Evolutionary conservation across 2,797 vertebrate genomes (phyloP).

Genomic region (Helarctos malayanus): DNA sequence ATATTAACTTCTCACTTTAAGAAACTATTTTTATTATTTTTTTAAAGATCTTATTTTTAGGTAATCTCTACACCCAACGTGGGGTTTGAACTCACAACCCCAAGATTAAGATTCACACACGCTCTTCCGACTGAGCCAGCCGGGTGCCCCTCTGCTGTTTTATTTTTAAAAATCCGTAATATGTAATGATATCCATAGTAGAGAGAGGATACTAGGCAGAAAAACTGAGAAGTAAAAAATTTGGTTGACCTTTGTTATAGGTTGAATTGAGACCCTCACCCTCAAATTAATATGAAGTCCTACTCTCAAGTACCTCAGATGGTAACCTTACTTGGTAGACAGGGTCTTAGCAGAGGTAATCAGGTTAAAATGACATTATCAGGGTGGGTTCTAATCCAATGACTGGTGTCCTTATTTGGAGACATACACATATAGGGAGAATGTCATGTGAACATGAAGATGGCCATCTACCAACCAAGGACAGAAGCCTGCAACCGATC

Average conservation of each 20-base stretch:
- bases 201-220: conserved; percentile 27
- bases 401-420: neutral
- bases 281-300: neutral
- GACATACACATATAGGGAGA: neutral
- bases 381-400: neutral
- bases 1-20: neutral
- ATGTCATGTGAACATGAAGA: neutral
- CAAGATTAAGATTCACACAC: neutral
- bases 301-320: neutral
- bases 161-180: conserved; percentile 22
- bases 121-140: neutral
- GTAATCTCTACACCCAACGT: neutral
- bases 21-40: neutral
- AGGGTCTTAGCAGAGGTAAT: neutral
- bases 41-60: neutral
- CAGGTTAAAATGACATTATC: neutral
- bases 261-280: neutral
- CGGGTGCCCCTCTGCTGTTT: neutral
- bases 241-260: neutral
- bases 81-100: neutral
- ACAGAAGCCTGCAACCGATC: neutral
- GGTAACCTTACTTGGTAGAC: neutral
- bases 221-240: conserved; percentile 16
- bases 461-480: neutral
- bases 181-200: neutral